Evolutionary conservation across 1,140 invertebrate genomes (phyloP).

Genomic region (Dinoponera quadriceps): DNA sequence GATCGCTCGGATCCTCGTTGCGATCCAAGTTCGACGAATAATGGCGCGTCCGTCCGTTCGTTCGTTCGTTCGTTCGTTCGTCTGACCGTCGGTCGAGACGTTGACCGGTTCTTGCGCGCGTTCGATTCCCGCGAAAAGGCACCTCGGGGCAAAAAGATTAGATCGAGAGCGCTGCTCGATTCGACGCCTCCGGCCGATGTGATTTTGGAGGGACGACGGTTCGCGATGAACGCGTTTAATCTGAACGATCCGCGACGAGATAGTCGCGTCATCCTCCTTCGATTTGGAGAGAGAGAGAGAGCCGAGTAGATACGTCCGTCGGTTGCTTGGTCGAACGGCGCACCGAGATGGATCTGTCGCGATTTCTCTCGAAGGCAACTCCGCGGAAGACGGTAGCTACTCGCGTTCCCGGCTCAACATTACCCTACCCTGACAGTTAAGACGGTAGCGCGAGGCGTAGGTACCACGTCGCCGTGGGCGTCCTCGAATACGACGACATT

Average conservation of each 20-base stretch:
- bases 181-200: background rate
- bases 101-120: constrained; percentile 23
- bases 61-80: background rate
- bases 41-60: constrained; percentile 7
- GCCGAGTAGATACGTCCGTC: background rate
- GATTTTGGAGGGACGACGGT: no score
- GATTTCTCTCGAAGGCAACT: constrained; percentile 24
- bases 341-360: constrained; percentile 36
- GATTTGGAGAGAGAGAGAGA: background rate
- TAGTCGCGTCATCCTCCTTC: no score
- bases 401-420: constrained; percentile 57
- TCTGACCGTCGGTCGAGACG: background rate
- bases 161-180: background rate
- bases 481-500: constrained; percentile 52
- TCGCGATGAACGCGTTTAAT: no score
- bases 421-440: constrained; percentile 79
- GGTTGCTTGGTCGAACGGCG: background rate
- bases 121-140: constrained; percentile 38
- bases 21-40: constrained; percentile 39
- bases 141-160: constrained; percentile 21
- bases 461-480: constrained; percentile 80
- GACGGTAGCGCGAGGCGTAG: constrained; percentile 81
- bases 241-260: no score
- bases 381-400: constrained; percentile 50
- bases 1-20: constrained; percentile 51